Percentiles rank a stretch among this genome's conserved stretches.
phyloP scores from a whole-genome alignment of 2,888 invertebrate species.

The Dicycla oo region DNA sequence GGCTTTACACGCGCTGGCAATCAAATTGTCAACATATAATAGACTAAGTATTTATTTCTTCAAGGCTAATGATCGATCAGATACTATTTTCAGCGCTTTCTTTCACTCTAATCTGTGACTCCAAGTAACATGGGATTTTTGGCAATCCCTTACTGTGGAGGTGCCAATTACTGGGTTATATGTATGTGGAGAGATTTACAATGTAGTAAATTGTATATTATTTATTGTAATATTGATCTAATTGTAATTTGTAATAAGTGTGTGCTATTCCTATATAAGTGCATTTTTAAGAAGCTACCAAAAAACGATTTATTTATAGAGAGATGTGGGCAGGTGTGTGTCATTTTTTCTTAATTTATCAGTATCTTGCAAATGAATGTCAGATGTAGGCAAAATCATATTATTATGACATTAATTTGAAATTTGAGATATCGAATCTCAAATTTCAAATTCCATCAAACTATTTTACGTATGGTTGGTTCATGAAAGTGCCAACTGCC shows the following conservation, averaged over 20 bases:
- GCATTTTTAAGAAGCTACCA: neutral
- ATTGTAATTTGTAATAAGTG: neutral
- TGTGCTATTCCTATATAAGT: neutral
- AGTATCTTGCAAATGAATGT: neutral
- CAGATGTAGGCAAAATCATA: neutral
- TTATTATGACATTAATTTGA: neutral
- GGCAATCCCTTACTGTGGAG: slow-evolving; percentile 32
- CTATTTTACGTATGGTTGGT: neutral
- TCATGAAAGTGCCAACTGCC: neutral
- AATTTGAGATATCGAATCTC: too few species aligned
- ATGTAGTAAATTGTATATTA: slow-evolving; percentile 1
- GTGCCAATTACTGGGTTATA: slow-evolving; percentile 43
- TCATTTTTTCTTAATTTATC: neutral
- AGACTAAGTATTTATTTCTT: slow-evolving; percentile 6
- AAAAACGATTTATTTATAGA: too few species aligned
- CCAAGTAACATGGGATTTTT: slow-evolving; percentile 35
- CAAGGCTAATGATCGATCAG: slow-evolving; percentile 16
- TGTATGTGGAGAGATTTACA: slow-evolving; percentile 10
- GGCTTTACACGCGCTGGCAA: neutral
- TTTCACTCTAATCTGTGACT: slow-evolving; percentile 3
- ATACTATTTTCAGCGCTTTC: slow-evolving; percentile 36
- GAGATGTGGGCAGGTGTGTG: neutral
- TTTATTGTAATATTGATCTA: slow-evolving; percentile 1
- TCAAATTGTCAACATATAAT: neutral
- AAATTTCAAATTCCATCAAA: neutral